Conservation (phyloP, 2,888 invertebrate genomes). For the Ormyrus nitidulus region DNA sequence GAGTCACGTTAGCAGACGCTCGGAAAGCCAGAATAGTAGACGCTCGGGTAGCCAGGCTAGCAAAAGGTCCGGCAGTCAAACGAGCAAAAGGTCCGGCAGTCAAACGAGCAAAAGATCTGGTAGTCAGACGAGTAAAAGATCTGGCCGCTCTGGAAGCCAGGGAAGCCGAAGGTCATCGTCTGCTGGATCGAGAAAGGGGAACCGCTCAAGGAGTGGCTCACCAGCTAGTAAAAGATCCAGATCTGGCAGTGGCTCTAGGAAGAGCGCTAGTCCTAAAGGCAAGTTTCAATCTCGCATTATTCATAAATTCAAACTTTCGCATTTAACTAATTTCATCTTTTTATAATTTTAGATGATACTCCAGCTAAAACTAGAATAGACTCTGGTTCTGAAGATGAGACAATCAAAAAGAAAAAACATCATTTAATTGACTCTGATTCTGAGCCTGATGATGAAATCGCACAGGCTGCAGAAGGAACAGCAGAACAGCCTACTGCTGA, state of each 20-base stretch:
- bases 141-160: constrained; percentile 17
- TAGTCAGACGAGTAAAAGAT: constrained; percentile 62
- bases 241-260: constrained; percentile 57
- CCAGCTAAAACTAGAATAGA: too few species aligned
- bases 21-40: constrained; percentile 63
- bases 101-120: constrained; percentile 67
- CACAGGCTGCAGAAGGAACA: neutral
- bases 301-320: too few species aligned
- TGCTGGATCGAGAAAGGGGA: constrained; percentile 63
- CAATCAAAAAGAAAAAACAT: constrained; percentile 75
- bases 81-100: neutral
- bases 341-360: too few species aligned
- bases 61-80: constrained; percentile 70
- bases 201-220: constrained; percentile 67
- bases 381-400: constrained; percentile 68
- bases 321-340: too few species aligned
- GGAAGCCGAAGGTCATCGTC: constrained; percentile 62
- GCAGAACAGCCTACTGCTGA: constrained; percentile 83
- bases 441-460: constrained; percentile 77
- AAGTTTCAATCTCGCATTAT: too few species aligned
- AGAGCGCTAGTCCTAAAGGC: constrained; percentile 43
- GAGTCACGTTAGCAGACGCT: constrained; percentile 58
- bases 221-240: constrained; percentile 40
- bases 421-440: constrained; percentile 82
- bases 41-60: constrained; percentile 65